Conservation (phyloP, 1,140 invertebrate genomes). For the Telenomus remus region DNA sequence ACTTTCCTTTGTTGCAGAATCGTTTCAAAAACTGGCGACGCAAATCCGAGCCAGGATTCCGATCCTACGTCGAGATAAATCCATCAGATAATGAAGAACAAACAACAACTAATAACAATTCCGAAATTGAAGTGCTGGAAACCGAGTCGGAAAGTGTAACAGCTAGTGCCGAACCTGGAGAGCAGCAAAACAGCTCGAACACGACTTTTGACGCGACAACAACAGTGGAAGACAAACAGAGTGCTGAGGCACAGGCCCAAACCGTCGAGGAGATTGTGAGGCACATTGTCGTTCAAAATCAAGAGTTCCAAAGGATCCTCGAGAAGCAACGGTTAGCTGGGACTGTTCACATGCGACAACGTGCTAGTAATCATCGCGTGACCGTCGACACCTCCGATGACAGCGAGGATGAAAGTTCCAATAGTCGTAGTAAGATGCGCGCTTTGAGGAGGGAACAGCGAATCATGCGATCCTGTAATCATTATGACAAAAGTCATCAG, state of each 20-base stretch:
- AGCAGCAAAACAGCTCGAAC: not conserved
- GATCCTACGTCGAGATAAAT: constrained; percentile 69
- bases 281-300: constrained; percentile 87
- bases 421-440: constrained; percentile 43
- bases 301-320: constrained; percentile 87
- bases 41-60: constrained; percentile 83
- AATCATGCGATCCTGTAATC: constrained; percentile 20
- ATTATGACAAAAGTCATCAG: constrained; percentile 13
- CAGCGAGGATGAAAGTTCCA: constrained; percentile 74
- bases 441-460: constrained; percentile 29
- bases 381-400: constrained; percentile 70
- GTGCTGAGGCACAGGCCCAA: constrained; percentile 65
- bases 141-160: constrained; percentile 9
- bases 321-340: constrained; percentile 81
- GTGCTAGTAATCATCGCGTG: constrained; percentile 72
- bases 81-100: constrained; percentile 70
- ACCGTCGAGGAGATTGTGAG: constrained; percentile 87
- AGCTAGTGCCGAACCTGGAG: constrained; percentile 6
- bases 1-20: constrained; percentile 63
- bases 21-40: constrained; percentile 79
- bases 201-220: constrained; percentile 6
- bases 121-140: constrained; percentile 32
- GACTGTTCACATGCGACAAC: constrained; percentile 74
- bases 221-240: constrained; percentile 45
- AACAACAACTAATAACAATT: constrained; percentile 19